phyloP scores from a whole-genome alignment of 2,113 vertebrate species.

The Syngnathoides biaculeatus region DNA sequence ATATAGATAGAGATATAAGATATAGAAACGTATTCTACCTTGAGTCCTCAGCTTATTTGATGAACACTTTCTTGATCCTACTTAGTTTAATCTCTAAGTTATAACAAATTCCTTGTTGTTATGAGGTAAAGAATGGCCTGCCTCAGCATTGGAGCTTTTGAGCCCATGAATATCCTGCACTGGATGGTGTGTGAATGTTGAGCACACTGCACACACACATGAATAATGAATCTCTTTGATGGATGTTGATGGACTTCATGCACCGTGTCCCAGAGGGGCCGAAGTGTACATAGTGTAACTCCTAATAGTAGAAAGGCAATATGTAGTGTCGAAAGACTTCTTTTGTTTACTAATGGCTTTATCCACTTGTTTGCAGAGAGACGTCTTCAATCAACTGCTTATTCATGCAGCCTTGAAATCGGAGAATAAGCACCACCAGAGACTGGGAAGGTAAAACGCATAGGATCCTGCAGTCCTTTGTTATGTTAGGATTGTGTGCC shows the following conservation, averaged over 20 bases:
- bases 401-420: conserved; percentile 87
- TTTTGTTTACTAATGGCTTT: conserved; percentile 27
- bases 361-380: conserved; percentile 77
- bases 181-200: conserved; percentile 14
- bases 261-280: conserved; percentile 18
- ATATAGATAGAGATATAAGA: no score
- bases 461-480: background rate
- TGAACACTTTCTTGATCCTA: conserved; percentile 14
- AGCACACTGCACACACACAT: conserved; percentile 19
- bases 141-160: conserved; percentile 12
- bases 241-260: conserved; percentile 42
- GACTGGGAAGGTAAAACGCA: conserved; percentile 79
- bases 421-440: conserved; percentile 72
- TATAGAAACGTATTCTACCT: background rate
- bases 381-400: conserved; percentile 86
- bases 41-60: background rate
- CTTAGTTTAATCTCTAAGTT: background rate
- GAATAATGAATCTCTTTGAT: conserved; percentile 57
- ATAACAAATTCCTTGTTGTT: conserved; percentile 19
- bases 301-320: background rate
- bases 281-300: conserved; percentile 10
- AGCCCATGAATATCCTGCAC: background rate
- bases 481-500: background rate
- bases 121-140: conserved; percentile 23
- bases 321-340: background rate